Evolutionary conservation across 2,113 vertebrate species (phyloP).

Genomic region (Pollachius pollachius): DNA sequence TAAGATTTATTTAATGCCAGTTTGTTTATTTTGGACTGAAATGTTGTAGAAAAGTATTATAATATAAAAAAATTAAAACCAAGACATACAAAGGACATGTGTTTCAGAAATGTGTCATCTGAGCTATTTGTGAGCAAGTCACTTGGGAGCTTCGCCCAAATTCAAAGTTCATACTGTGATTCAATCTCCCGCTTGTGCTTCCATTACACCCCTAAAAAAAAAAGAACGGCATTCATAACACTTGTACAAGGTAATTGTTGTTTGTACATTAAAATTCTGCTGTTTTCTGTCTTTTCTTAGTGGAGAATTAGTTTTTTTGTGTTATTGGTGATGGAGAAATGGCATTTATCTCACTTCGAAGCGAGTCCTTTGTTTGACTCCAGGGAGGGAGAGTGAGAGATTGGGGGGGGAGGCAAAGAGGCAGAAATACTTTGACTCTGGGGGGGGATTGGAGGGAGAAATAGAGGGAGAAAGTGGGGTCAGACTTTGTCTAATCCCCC

Average conservation of each 20-base stretch:
- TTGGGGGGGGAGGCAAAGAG: background rate
- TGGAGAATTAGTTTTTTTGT: background rate
- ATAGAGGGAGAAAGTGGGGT: conserved; percentile 24
- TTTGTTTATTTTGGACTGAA: too few relatives aligned
- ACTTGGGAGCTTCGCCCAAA: too few relatives aligned
- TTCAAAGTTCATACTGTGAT: too few relatives aligned
- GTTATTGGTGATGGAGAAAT: conserved; percentile 3
- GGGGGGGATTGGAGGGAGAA: conserved; percentile 5
- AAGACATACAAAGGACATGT: too few relatives aligned
- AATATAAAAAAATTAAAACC: too few relatives aligned
- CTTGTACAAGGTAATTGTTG: background rate
- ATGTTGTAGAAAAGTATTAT: too few relatives aligned
- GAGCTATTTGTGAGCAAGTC: too few relatives aligned
- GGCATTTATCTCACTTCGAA: background rate
- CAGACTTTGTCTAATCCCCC: conserved; percentile 52
- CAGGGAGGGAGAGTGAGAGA: conserved; percentile 11
- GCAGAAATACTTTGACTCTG: background rate
- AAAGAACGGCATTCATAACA: too few relatives aligned
- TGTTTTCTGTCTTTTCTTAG: background rate
- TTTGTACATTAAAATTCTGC: background rate
- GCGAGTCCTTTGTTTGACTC: conserved; percentile 12
- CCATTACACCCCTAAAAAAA: too few relatives aligned
- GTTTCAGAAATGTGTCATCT: too few relatives aligned
- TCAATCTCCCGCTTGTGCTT: too few relatives aligned
- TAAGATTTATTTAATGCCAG: too few relatives aligned